Base-by-base conservation (phyloP, 2,797 vertebrate species). In the Gymnoscopelus braueri region DNA sequence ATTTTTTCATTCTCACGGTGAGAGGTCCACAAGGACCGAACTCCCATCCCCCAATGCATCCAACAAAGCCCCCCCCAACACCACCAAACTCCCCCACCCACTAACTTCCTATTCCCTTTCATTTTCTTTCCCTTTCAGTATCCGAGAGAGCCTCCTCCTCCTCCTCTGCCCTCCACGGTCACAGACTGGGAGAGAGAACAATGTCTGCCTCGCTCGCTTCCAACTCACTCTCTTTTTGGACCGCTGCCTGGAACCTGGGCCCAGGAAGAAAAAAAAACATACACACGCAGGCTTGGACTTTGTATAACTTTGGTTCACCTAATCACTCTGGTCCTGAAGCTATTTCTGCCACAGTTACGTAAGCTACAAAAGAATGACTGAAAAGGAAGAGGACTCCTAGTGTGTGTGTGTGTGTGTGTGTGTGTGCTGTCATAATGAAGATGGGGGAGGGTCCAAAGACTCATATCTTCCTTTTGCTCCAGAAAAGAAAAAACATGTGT, bases 261-360 rank as follows among this genome's bases (percentile, higher is more conserved):
- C 69, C 69, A 74, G 79, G 83, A 76, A 69, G 73, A 67, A 57
- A 63, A 72, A 80, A 79, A 51, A 61, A 75, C 32, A 75, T 48
- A 74, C n/a, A 35, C 61, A 68, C 26, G 75, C 19, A 70, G 64
- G 72, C 49, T 62, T 71, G 55, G 78, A 82, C 66, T 35, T 57
- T 75, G 80, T 75, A 84, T 90, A 78, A 82, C 66, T 35, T 57
- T 75, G 80, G 77, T 84, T 90, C 86, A 87, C 79, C 88, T 91
- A 83, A 90, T 90, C 86, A 85, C 73, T 89, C 87, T 59, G 81
- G 80, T 76, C 65, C 59, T 78, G 73, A 75, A 84, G 80, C 84
- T 91, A 91, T 92, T 92, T 88, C 84, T 89, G 88, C 80, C 76
- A 68, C 73, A 35, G 77, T 93, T 88, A 90, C 87, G 77, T 89